These are phyloP conservation scores for Agrotis exclamationis DNA, from an alignment of 2,888 invertebrate genomes.

Conservation along the genomic window DNA sequence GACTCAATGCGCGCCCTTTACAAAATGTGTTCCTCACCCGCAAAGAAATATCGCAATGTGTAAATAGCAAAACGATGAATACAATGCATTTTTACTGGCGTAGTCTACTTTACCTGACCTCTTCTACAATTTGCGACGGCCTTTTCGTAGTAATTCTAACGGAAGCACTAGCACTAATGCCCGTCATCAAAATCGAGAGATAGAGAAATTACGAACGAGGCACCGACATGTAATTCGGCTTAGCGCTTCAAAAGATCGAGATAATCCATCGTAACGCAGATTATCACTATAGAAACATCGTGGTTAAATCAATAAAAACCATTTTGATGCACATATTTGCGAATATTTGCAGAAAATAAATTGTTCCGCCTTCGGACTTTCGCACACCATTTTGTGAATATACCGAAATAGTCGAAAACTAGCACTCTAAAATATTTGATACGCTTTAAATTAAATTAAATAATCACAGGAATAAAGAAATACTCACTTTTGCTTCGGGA, in stretches of 20 bases:
- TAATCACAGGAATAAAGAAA: slow-evolving; percentile 70
- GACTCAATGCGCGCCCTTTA: slow-evolving; percentile 79
- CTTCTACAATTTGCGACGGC: slow-evolving; percentile 70
- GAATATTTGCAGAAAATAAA: slow-evolving; percentile 74
- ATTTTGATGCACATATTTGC: slow-evolving; percentile 77
- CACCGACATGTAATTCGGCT: slow-evolving; percentile 64
- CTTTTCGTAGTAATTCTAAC: slow-evolving; percentile 86
- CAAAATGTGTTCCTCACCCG: slow-evolving; percentile 63
- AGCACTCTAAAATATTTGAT: slow-evolving; percentile 62
- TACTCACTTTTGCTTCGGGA: slow-evolving; percentile 89
- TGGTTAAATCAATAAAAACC: slow-evolving; percentile 85
- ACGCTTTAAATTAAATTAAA: slow-evolving; percentile 57
- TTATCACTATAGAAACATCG: slow-evolving; percentile 85
- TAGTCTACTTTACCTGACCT: slow-evolving; percentile 74
- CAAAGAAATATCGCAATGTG: slow-evolving; percentile 37
- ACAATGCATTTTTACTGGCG: slow-evolving; percentile 9
- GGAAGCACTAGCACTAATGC: slow-evolving; percentile 87
- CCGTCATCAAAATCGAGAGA: slow-evolving; percentile 84
- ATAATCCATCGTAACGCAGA: slow-evolving; percentile 69
- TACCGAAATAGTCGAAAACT: slow-evolving; percentile 63
- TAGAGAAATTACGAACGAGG: slow-evolving; percentile 63
- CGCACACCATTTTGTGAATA: slow-evolving; percentile 75
- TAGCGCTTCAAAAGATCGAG: slow-evolving; percentile 66
- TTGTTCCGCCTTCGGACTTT: slow-evolving; percentile 70
- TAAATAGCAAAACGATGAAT: not conserved